These are phyloP conservation scores for Phalacrocorax brasilianus DNA, from an alignment of 2,113 vertebrate species.

Conservation along the genomic window DNA sequence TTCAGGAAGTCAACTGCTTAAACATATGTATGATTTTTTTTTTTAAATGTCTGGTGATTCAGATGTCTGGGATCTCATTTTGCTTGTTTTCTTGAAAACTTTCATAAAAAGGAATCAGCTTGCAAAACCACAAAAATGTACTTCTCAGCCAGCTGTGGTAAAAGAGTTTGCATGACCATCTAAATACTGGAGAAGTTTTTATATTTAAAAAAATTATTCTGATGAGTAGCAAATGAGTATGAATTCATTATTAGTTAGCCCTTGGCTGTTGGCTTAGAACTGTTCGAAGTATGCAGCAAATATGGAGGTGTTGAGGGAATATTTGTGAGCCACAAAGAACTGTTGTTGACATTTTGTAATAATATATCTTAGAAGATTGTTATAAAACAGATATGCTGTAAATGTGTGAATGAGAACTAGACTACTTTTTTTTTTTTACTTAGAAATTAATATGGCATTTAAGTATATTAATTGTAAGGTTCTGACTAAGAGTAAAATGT, in stretches of 20 bases:
- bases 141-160: constrained; percentile 18
- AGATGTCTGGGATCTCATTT: constrained; percentile 59
- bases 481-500: background rate
- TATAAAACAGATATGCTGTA: background rate
- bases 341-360: background rate
- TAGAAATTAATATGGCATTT: background rate
- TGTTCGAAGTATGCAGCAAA: background rate
- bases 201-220: background rate
- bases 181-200: background rate
- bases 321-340: background rate
- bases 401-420: background rate
- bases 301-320: background rate
- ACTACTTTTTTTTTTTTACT: background rate
- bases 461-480: background rate
- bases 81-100: constrained; percentile 54
- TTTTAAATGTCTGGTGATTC: constrained; percentile 53
- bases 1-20: constrained; percentile 20
- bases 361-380: background rate
- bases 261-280: background rate
- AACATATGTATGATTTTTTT: background rate
- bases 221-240: background rate
- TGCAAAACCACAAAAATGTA: constrained; percentile 68
- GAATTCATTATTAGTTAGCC: background rate
- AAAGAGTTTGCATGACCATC: background rate
- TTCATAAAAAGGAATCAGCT: constrained; percentile 37